Evolutionary conservation across 2,113 vertebrate genomes (phyloP).

Genomic region (Aegotheles bennettii): DNA sequence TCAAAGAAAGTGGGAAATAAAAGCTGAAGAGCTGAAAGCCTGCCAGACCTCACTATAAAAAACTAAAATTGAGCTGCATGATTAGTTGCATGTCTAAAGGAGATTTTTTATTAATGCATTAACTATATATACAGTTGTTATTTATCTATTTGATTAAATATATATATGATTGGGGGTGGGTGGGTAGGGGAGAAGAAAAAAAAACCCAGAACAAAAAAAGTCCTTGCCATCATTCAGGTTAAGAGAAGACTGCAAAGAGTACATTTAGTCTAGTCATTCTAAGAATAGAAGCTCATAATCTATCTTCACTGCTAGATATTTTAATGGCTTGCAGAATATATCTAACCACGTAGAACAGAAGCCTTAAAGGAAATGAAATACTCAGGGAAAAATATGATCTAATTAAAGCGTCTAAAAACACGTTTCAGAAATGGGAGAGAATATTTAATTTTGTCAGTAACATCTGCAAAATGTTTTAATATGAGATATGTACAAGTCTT

Average conservation of each 20-base stretch:
- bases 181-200: background rate
- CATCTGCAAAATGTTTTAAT: slow-evolving; percentile 9
- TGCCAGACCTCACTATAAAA: background rate
- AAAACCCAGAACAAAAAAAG: background rate
- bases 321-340: slow-evolving; percentile 36
- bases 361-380: slow-evolving; percentile 20
- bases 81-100: background rate
- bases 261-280: background rate
- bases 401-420: slow-evolving; percentile 52
- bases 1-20: background rate
- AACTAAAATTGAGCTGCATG: background rate
- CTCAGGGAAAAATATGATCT: slow-evolving; percentile 12
- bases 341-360: background rate
- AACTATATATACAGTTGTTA: background rate
- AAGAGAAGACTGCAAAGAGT: background rate
- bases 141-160: background rate
- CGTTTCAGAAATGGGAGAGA: slow-evolving; percentile 3
- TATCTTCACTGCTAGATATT: background rate
- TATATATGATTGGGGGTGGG: background rate
- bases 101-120: background rate
- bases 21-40: background rate
- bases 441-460: slow-evolving; percentile 8
- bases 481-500: background rate
- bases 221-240: background rate
- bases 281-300: slow-evolving; percentile 24